These are phyloP conservation scores for Crotalus horridus DNA, from an alignment of 2,113 vertebrate species.

Conservation along the genomic window DNA sequence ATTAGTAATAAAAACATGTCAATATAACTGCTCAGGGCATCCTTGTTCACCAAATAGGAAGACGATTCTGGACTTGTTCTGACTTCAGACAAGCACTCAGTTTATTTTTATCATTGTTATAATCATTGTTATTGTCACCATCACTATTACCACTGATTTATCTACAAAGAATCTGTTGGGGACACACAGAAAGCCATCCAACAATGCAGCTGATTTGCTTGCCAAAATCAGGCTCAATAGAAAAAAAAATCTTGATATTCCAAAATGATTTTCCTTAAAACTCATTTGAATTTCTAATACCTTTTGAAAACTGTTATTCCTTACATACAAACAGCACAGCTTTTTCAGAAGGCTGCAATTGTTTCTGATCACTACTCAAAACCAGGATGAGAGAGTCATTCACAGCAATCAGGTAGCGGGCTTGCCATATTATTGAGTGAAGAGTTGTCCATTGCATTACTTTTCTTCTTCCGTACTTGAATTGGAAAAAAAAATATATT, in stretches of 20 bases:
- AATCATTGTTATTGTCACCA: neutral
- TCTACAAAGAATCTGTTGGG: neutral
- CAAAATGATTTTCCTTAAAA: neutral
- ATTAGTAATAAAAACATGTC: neutral
- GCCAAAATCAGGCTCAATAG: neutral
- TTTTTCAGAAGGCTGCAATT: neutral
- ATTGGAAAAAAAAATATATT: too few relatives aligned
- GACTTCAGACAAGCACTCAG: neutral
- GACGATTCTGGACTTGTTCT: neutral
- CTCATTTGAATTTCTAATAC: neutral
- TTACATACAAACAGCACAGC: neutral
- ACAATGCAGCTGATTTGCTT: neutral
- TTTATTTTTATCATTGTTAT: neutral
- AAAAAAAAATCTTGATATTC: neutral
- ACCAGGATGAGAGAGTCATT: neutral
- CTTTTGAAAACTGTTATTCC: neutral
- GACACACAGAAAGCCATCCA: neutral
- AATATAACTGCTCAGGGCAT: neutral
- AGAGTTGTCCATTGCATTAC: neutral
- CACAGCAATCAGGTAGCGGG: neutral
- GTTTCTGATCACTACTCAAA: neutral
- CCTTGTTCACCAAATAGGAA: neutral
- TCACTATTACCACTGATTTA: neutral
- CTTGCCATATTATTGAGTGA: neutral
- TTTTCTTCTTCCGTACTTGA: too few relatives aligned